These are phyloP conservation scores for Cephus pulcher DNA, from an alignment of 2,888 invertebrate genomes.

Conservation along the genomic window DNA sequence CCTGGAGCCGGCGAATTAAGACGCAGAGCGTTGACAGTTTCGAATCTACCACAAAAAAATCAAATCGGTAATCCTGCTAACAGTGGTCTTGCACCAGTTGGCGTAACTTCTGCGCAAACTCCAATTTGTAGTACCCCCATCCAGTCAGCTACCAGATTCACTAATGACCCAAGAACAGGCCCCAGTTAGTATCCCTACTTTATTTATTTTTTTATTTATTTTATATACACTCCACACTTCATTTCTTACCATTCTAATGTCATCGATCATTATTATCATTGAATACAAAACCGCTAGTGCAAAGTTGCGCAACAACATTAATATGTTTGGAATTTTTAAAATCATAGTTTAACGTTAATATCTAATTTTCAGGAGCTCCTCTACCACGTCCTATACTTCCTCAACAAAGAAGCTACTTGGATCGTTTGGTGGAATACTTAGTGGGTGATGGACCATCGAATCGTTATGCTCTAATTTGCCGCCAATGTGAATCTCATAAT, in stretches of 20 bases:
- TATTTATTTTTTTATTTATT: slow-evolving; percentile 14
- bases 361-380: slow-evolving; percentile 44
- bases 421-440: slow-evolving; percentile 92
- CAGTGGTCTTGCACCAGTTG: slow-evolving; percentile 36
- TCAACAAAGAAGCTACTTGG: slow-evolving; percentile 82
- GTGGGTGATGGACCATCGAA: slow-evolving; percentile 96
- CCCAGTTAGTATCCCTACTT: slow-evolving; percentile 46
- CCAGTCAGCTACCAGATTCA: slow-evolving; percentile 41
- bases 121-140: slow-evolving; percentile 38
- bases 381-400: slow-evolving; percentile 80
- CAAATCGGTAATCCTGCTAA: slow-evolving; percentile 35
- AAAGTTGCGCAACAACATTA: neutral
- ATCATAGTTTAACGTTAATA: slow-evolving; percentile 5
- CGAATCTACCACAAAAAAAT: slow-evolving; percentile 33
- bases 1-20: slow-evolving; percentile 47
- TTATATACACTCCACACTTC: neutral
- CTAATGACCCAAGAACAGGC: slow-evolving; percentile 40
- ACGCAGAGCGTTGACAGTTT: slow-evolving; percentile 47
- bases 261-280: neutral
- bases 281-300: neutral
- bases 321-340: neutral
- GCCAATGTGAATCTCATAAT: slow-evolving; percentile 91
- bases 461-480: slow-evolving; percentile 95
- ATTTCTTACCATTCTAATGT: neutral
- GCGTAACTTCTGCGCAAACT: slow-evolving; percentile 36